Percentiles rank a stretch among this genome's conserved stretches.
Conservation (phyloP, 92 coral and sea anemone genomes). For the Ricordea florida region DNA sequence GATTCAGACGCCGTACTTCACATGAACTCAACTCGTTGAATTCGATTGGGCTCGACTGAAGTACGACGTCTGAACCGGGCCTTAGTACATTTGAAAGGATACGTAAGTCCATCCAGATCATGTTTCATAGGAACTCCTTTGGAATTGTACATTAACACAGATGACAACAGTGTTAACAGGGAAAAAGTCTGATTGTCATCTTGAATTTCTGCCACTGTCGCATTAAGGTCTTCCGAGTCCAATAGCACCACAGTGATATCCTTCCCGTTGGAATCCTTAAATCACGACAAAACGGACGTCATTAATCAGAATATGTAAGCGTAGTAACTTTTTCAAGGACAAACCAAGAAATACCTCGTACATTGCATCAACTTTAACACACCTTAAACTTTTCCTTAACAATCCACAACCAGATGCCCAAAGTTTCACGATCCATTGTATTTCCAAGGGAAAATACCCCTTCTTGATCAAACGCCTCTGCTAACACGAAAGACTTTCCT, state of each 20-base stretch:
- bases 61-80: no score
- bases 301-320: no score
- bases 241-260: constrained; percentile 67
- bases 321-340: no score
- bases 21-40: no score
- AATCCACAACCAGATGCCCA: constrained; percentile 72
- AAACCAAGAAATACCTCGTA: no score
- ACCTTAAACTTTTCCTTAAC: constrained; percentile 4
- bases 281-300: no score
- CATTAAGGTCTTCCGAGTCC: constrained; percentile 79
- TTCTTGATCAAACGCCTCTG: background rate
- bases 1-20: no score
- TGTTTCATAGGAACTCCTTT: constrained; percentile 38
- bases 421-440: constrained; percentile 60
- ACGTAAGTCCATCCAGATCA: constrained; percentile 52
- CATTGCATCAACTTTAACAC: no score
- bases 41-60: no score
- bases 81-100: no score
- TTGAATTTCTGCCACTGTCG: constrained; percentile 18
- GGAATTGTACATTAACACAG: constrained; percentile 77
- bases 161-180: constrained; percentile 58
- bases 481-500: background rate
- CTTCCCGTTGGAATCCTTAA: constrained; percentile 44
- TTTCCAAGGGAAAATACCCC: constrained; percentile 55
- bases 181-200: constrained; percentile 72